A percentile compares a stretch with the other conserved stretches of the same genome.
phyloP scores from a whole-genome alignment of 53 echinoderm and acorn worm genomes.

The Pentamera pediparva region DNA sequence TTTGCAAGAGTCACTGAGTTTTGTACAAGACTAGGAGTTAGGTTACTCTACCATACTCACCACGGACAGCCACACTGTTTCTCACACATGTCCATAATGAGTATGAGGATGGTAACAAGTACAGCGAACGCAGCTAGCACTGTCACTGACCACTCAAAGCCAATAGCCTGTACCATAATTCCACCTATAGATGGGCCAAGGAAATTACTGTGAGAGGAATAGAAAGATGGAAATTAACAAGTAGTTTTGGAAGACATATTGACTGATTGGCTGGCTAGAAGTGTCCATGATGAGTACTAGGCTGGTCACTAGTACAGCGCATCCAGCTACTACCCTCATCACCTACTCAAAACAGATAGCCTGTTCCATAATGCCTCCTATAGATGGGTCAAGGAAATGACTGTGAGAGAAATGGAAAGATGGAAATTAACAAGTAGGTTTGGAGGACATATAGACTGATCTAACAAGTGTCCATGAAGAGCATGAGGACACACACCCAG shows the following conservation, averaged over 20 bases:
- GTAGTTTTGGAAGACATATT: no score
- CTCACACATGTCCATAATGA: conserved; percentile 39
- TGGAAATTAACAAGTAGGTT: not conserved
- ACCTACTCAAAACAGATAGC: conserved; percentile 40
- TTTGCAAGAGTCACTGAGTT: no score
- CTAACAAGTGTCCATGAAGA: conserved; percentile 36
- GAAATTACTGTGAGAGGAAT: conserved; percentile 26
- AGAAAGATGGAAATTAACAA: not conserved
- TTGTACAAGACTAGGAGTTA: no score
- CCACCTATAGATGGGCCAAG: conserved; percentile 54
- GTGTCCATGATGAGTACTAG: conserved; percentile 33
- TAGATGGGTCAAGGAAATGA: conserved; percentile 43
- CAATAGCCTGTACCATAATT: conserved; percentile 21
- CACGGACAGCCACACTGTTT: conserved; percentile 21
- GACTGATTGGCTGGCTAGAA: no score
- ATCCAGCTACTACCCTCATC: conserved; percentile 41
- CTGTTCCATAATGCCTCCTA: conserved; percentile 43
- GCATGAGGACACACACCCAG: conserved; percentile 29
- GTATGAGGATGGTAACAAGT: conserved; percentile 29
- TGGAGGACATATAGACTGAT: no score
- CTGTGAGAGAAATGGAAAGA: conserved; percentile 3
- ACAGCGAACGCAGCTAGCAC: conserved; percentile 39
- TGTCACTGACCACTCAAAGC: conserved; percentile 48
- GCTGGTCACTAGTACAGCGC: conserved; percentile 25
- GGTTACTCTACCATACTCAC: no score